A percentile compares a stretch with the other conserved stretches of the same genome.
Evolutionary conservation across 2,888 invertebrate species (phyloP).

Genomic region (Sesia bembeciformis): DNA sequence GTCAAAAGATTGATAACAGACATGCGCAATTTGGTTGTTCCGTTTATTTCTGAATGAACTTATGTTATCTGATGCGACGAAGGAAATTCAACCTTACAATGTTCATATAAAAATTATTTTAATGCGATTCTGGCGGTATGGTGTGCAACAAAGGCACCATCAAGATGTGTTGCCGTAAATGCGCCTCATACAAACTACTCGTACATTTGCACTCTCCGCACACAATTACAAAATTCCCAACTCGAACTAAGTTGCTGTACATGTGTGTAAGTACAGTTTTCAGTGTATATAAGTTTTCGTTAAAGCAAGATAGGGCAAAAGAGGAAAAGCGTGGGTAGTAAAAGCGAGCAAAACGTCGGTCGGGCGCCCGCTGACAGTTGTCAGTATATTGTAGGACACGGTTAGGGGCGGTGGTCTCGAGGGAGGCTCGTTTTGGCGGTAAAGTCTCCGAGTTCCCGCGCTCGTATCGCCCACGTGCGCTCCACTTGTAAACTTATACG

Average conservation of each 20-base stretch:
- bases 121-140: constrained; percentile 17
- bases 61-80: constrained; percentile 17
- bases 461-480: constrained; percentile 42
- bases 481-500: constrained; percentile 8
- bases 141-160: constrained; percentile 44
- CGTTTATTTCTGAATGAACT: constrained; percentile 35
- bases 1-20: constrained; percentile 47
- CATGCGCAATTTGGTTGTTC: constrained; percentile 53
- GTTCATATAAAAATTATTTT: constrained; percentile 28
- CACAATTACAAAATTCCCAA: constrained; percentile 20
- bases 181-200: constrained; percentile 26
- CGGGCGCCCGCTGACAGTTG: constrained; percentile 49
- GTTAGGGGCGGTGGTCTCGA: constrained; percentile 56
- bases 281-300: constrained; percentile 55
- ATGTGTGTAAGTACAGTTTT: constrained; percentile 47
- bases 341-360: constrained; percentile 53
- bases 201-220: constrained; percentile 26
- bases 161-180: constrained; percentile 24
- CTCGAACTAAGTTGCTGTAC: constrained; percentile 38
- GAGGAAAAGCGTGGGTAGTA: constrained; percentile 58
- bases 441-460: constrained; percentile 56
- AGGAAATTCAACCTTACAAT: constrained; percentile 32
- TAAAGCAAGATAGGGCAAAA: constrained; percentile 60
- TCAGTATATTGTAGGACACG: constrained; percentile 52
- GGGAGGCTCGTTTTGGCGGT: constrained; percentile 37